Conservation (phyloP, 2,113 vertebrate genomes). For the Ceuthmochares aereus region DNA sequence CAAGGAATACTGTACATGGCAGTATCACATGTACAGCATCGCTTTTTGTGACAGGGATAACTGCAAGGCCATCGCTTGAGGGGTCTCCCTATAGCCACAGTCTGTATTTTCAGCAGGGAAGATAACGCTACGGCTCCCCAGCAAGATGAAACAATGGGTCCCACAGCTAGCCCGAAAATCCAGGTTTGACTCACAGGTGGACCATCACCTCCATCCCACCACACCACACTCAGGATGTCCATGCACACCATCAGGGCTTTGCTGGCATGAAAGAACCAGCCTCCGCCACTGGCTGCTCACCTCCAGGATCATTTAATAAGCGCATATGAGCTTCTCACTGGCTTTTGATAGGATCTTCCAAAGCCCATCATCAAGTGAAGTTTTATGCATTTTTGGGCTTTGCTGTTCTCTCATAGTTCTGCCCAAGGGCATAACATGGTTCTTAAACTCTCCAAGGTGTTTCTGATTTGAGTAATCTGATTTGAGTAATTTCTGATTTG, state of each 20-base stretch:
- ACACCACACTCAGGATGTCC: neutral
- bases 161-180: neutral
- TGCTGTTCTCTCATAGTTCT: neutral
- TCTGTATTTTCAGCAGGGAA: neutral
- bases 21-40: accelerated
- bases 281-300: accelerated
- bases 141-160: neutral
- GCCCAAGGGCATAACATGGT: neutral
- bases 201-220: neutral
- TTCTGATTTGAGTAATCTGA: neutral
- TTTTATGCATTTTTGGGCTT: neutral
- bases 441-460: neutral
- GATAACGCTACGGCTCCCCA: neutral
- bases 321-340: neutral
- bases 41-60: neutral
- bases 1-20: accelerated
- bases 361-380: neutral
- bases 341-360: neutral
- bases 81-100: neutral
- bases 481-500: too few relatives aligned
- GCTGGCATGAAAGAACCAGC: neutral
- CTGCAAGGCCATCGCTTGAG: accelerated
- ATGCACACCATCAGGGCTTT: accelerated
- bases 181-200: neutral
- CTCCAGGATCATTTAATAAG: neutral